These are phyloP conservation scores for Characodon lateralis DNA, from an alignment of 2,797 vertebrate genomes.

Conservation along the genomic window DNA sequence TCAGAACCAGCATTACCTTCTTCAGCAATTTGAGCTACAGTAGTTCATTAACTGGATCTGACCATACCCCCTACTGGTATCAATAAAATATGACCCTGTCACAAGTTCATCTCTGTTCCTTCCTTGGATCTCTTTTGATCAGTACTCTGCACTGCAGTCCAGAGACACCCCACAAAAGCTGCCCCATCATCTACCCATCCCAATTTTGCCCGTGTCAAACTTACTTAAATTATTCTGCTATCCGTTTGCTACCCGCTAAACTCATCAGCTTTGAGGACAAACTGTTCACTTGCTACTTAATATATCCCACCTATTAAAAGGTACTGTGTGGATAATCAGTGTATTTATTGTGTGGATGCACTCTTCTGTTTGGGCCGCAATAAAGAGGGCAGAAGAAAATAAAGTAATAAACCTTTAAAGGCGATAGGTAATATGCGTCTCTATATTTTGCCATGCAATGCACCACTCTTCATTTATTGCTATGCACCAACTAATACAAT, in stretches of 20 bases:
- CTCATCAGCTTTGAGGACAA: neutral
- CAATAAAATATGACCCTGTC: neutral
- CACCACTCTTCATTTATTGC: neutral
- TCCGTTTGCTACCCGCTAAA: neutral
- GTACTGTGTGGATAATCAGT: neutral
- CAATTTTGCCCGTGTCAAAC: neutral
- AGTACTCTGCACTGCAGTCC: neutral
- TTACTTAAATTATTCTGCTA: neutral
- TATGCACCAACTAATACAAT: neutral
- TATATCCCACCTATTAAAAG: neutral
- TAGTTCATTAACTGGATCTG: neutral
- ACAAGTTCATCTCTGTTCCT: neutral
- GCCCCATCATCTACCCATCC: neutral
- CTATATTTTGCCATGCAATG: neutral
- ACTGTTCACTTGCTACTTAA: neutral
- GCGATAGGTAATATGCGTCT: neutral
- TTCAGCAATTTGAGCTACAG: neutral
- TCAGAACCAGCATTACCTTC: neutral
- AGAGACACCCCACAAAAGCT: neutral
- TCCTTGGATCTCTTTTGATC: neutral
- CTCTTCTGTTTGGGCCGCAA: neutral
- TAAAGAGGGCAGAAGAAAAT: neutral
- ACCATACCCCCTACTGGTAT: neutral
- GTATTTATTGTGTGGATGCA: neutral
- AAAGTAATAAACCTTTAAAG: neutral